Conservation (phyloP, 1,140 invertebrate genomes). For the Heterodera schachtii region DNA sequence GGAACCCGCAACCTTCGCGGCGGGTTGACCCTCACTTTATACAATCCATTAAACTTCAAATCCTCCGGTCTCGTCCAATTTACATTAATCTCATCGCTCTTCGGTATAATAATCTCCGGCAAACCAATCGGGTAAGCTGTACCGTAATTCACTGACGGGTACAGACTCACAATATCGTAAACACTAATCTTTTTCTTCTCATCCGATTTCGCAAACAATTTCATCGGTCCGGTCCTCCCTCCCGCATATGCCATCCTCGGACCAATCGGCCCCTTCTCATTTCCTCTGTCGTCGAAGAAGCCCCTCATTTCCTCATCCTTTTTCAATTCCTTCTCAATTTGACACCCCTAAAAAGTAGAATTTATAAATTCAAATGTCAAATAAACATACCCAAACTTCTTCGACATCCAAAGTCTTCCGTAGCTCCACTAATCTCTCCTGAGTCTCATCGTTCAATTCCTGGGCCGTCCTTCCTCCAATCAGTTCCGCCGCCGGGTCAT, state of each 20-base stretch:
- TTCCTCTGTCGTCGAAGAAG: neutral
- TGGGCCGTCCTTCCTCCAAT: neutral
- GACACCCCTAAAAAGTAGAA: neutral
- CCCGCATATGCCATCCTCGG: neutral
- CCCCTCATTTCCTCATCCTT: neutral
- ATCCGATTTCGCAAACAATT: neutral
- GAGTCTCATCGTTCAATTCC: neutral
- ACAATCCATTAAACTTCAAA: constrained; percentile 1
- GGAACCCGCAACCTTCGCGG: neutral
- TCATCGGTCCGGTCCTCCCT: neutral
- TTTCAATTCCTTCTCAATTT: neutral
- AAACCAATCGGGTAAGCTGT: neutral
- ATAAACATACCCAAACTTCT: neutral
- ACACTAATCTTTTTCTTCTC: neutral
- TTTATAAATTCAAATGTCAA: no score
- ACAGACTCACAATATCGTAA: neutral
- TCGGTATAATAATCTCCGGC: neutral
- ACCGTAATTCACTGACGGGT: neutral
- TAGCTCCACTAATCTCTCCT: neutral
- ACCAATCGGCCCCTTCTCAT: neutral
- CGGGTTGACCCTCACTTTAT: neutral
- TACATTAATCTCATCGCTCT: neutral
- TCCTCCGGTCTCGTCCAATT: neutral
- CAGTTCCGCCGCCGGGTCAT: neutral
- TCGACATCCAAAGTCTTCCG: neutral